Base-by-base conservation (phyloP, 1,140 invertebrate genomes). In the Druon quercuslanigerum region DNA sequence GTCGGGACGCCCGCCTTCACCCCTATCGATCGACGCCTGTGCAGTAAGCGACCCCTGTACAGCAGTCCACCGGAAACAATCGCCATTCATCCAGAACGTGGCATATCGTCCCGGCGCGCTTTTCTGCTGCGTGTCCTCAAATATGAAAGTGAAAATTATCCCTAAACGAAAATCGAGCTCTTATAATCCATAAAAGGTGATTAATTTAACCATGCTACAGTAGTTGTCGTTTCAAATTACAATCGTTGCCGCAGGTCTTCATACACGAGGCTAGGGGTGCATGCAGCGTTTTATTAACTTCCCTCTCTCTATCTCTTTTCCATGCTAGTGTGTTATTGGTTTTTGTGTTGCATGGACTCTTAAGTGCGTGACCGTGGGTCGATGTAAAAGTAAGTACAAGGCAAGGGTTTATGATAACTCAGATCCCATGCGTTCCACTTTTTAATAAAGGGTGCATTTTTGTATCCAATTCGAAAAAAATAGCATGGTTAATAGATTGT, bases 21-120 rank as follows among this genome's bases (percentile, higher is more conserved):
- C 83, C 79, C 78, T 81, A 83, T 83, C 78, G 82, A 83, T 83
- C 82, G 79, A 83, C 82, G 82, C 82, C 78, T 83, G 82, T 83
- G 82, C 79, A 83, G 78, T 83, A 79, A 71, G 17, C 74, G 66
- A 75, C 56, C 78, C 72, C 71, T 73, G 52, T 57, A 81, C 79
- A 79, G 77, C 51, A 81, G 82, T 75, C 76, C 70, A 76, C 78
- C 79, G 82, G 82, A 81, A 81, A 81, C 82, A 81, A 83, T 83
- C 82, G 79, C 82, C 76, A 79, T 83, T 83, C 82, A 83, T 81
- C 82, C 20, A 77, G 73, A 78, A 81, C 74, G 79, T 71, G 52
- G 70, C 79, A 79, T 76, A 81, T 80, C 77, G 79, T 75, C 74
- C 74, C 57, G 76, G 66, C 78, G 70, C 70, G 79, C 66, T 60